Percentiles rank a stretch among this genome's conserved stretches.
phyloP scores from a whole-genome alignment of 2,113 vertebrate species.

The Nothoprocta pentlandii region DNA sequence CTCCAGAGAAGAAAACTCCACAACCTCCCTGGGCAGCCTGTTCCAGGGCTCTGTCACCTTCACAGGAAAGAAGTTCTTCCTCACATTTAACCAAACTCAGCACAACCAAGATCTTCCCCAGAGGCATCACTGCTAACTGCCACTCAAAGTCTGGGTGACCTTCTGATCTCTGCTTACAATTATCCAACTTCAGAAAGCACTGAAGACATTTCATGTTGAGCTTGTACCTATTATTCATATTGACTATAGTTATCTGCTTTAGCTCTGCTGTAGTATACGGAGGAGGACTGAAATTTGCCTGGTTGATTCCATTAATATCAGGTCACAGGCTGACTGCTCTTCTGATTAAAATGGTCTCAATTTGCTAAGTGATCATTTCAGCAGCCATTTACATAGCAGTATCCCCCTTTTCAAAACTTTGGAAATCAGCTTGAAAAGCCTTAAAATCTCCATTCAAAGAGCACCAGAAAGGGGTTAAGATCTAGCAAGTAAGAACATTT shows the following conservation, averaged over 20 bases:
- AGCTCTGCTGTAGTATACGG: neutral
- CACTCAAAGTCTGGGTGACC: neutral
- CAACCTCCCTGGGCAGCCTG: no score
- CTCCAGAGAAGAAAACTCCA: no score
- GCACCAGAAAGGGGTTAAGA: neutral
- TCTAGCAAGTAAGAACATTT: neutral
- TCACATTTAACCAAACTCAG: neutral
- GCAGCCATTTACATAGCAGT: neutral
- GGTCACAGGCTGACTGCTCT: neutral
- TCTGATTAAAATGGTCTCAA: neutral
- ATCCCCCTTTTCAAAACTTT: neutral
- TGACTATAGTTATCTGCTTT: neutral
- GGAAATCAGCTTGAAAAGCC: neutral
- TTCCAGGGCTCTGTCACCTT: no score
- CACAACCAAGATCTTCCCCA: neutral
- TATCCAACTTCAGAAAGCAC: neutral
- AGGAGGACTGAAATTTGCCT: neutral
- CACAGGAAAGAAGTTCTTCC: no score
- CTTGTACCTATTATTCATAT: neutral
- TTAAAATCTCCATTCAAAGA: neutral
- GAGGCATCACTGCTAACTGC: neutral
- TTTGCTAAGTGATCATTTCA: neutral
- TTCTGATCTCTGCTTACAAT: neutral
- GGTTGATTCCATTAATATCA: neutral
- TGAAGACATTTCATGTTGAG: neutral